These are phyloP conservation scores for Ptychoptera albimana DNA, from an alignment of 2,888 invertebrate genomes.

Conservation along the genomic window DNA sequence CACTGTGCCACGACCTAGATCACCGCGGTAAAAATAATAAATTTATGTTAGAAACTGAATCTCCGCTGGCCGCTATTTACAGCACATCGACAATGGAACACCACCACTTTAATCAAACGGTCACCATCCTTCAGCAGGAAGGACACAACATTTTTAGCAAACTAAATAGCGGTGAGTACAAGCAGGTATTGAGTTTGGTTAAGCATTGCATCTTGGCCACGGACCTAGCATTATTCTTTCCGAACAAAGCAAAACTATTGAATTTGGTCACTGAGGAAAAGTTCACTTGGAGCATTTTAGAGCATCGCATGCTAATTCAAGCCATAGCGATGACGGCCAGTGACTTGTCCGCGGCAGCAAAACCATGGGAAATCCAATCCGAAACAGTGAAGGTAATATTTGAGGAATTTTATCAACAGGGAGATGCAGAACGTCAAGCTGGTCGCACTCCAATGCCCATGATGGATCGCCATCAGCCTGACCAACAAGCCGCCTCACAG, in stretches of 20 bases:
- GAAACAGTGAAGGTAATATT: constrained; percentile 68
- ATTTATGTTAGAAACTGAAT: constrained; percentile 68
- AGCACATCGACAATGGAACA: constrained; percentile 77
- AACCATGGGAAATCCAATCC: constrained; percentile 69
- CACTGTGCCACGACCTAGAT: constrained; percentile 73
- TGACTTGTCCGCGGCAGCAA: constrained; percentile 68
- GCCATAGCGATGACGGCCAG: constrained; percentile 72
- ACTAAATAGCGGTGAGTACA: constrained; percentile 54
- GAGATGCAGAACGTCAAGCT: constrained; percentile 50
- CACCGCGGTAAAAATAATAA: constrained; percentile 77
- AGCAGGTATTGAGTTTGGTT: constrained; percentile 56
- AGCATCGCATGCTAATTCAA: constrained; percentile 53
- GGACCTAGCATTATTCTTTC: constrained; percentile 66
- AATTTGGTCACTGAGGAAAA: constrained; percentile 33
- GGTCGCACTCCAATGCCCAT: constrained; percentile 61
- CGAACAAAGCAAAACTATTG: constrained; percentile 48
- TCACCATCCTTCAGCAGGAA: constrained; percentile 69
- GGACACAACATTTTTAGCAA: constrained; percentile 73
- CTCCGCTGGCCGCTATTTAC: constrained; percentile 70
- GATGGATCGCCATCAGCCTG: constrained; percentile 60
- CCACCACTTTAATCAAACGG: constrained; percentile 79
- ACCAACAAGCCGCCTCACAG: constrained; percentile 62
- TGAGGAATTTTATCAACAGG: constrained; percentile 67
- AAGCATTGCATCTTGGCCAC: constrained; percentile 75
- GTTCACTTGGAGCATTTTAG: constrained; percentile 47